Evolutionary conservation across 2,113 vertebrate genomes (phyloP).

Genomic region (Orthonyx spaldingii): DNA sequence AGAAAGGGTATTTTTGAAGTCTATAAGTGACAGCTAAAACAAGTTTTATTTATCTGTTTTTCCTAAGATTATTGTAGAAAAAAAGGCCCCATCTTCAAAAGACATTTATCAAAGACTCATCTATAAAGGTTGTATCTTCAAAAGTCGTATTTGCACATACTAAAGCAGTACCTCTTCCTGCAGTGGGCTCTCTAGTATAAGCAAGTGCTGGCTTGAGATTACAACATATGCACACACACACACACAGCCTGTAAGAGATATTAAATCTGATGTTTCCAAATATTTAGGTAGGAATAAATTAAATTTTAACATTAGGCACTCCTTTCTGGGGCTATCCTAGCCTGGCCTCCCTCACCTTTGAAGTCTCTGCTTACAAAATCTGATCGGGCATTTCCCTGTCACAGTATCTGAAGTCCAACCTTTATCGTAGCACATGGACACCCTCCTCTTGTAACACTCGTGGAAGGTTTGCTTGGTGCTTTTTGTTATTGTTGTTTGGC

Average conservation of each 20-base stretch:
- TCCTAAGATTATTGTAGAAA: background rate
- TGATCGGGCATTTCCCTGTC: background rate
- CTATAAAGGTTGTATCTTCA: background rate
- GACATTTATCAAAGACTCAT: background rate
- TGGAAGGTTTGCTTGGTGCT: background rate
- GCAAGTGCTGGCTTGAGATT: background rate
- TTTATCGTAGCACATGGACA: background rate
- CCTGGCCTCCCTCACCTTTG: background rate
- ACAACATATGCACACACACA: background rate
- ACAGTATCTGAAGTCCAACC: background rate
- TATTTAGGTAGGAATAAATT: background rate
- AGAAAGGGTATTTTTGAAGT: background rate
- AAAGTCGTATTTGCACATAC: background rate
- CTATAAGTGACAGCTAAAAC: background rate
- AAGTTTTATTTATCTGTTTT: background rate
- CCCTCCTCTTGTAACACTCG: background rate
- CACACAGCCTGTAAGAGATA: background rate
- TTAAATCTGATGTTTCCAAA: background rate
- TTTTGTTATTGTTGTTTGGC: background rate
- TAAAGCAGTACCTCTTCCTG: background rate
- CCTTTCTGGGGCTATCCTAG: background rate
- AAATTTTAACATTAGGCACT: background rate
- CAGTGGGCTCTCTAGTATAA: background rate
- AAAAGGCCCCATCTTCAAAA: background rate
- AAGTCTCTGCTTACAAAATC: background rate